A percentile compares a stretch with the other conserved stretches of the same genome.
These are phyloP conservation scores for Passer domesticus DNA, from an alignment of 2,113 vertebrate species.

Conservation along the genomic window DNA sequence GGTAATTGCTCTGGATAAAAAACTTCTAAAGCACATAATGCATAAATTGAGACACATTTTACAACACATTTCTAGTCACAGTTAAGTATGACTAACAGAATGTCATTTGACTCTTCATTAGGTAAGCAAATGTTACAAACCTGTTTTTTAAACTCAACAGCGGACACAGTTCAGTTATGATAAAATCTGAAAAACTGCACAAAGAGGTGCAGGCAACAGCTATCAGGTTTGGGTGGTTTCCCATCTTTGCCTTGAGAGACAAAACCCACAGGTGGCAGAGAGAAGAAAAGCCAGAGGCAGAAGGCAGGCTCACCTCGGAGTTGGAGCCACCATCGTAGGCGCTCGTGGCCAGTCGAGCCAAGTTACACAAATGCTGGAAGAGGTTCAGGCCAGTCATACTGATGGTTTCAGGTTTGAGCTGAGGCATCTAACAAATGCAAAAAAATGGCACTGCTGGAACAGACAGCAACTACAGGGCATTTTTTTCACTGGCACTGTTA, in stretches of 20 bases:
- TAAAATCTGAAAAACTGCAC: not conserved
- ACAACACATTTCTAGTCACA: not conserved
- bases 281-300: not conserved
- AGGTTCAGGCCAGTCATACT: conserved; percentile 99
- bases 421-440: conserved; percentile 88
- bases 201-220: not conserved
- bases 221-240: not conserved
- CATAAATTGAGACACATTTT: not conserved
- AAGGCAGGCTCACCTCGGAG: conserved; percentile 84
- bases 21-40: not conserved
- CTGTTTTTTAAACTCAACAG: not conserved
- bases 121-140: not conserved
- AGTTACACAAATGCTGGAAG: conserved; percentile 96
- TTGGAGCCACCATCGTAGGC: conserved; percentile 94
- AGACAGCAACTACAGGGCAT: not conserved
- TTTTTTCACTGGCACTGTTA: not conserved
- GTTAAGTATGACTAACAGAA: not conserved
- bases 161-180: not conserved
- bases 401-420: conserved; percentile 97
- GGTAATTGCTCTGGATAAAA: not conserved
- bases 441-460: not conserved
- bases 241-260: not conserved
- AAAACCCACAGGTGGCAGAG: not conserved
- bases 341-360: conserved; percentile 94
- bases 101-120: not conserved